Percentiles rank a stretch among this genome's conserved stretches.
Conservation (phyloP, 1,140 invertebrate species). For the Drosophila varians region DNA sequence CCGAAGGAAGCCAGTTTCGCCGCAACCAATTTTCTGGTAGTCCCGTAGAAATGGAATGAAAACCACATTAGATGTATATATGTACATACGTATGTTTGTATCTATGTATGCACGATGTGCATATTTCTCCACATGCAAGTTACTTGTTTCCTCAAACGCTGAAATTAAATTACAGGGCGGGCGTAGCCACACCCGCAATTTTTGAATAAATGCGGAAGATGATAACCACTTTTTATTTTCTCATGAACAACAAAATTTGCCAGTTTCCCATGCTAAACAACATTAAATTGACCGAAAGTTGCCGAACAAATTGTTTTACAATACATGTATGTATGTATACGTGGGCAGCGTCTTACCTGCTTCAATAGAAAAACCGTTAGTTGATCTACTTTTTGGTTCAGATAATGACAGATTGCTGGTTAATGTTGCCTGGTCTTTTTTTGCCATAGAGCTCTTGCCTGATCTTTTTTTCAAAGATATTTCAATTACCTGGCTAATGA, state of each 20-base stretch:
- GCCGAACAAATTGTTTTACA: conserved; percentile 24
- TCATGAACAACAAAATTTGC: background rate
- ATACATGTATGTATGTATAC: conserved; percentile 1
- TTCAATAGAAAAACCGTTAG: conserved; percentile 45
- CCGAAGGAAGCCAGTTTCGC: background rate
- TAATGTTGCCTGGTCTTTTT: conserved; percentile 25
- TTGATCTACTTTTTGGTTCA: conserved; percentile 60
- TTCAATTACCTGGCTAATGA: conserved; percentile 44
- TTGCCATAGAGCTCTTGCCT: background rate
- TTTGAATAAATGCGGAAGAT: conserved; percentile 52
- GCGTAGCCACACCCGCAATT: conserved; percentile 58
- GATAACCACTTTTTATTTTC: conserved; percentile 5
- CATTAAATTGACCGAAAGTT: background rate
- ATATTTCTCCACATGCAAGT: conserved; percentile 23
- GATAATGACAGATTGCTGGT: conserved; percentile 51
- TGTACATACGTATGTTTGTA: too few species aligned
- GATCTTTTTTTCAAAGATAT: conserved; percentile 14
- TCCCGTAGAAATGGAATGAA: conserved; percentile 42
- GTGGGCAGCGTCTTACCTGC: background rate
- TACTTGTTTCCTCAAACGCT: conserved; percentile 27
- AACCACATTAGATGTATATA: conserved; percentile 34
- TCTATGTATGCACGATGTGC: conserved; percentile 29
- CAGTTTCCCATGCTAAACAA: background rate
- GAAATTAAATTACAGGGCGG: conserved; percentile 60
- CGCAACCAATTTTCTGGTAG: conserved; percentile 33